These are phyloP conservation scores for Phyllotreta cruciferae DNA, from an alignment of 2,888 invertebrate species.

Conservation along the genomic window DNA sequence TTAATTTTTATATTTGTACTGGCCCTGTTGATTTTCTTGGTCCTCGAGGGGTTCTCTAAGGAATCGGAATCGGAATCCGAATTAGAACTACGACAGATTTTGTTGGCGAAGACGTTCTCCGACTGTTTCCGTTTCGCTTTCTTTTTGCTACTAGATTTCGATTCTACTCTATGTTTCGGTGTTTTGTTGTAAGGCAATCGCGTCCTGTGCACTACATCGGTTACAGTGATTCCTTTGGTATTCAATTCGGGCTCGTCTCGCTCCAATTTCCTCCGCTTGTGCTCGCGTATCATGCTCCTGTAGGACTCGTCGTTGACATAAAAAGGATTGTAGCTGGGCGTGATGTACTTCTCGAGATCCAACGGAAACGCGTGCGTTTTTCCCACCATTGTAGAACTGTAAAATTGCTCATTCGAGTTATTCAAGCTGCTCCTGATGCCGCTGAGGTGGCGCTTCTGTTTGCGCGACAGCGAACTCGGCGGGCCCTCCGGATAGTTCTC, in stretches of 20 bases:
- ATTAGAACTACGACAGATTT: constrained; percentile 49
- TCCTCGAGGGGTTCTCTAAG: constrained; percentile 8
- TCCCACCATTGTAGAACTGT: constrained; percentile 61
- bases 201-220: constrained; percentile 69
- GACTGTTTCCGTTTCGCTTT: constrained; percentile 46
- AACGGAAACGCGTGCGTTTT: constrained; percentile 47
- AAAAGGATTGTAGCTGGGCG: constrained; percentile 58
- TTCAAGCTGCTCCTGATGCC: constrained; percentile 56
- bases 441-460: constrained; percentile 66
- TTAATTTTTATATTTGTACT: constrained; percentile 39
- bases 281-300: constrained; percentile 72
- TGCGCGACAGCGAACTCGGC: constrained; percentile 65
- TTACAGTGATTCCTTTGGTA: constrained; percentile 75
- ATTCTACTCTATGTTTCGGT: constrained; percentile 47
- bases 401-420: constrained; percentile 56
- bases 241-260: constrained; percentile 80
- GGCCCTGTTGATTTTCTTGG: constrained; percentile 34
- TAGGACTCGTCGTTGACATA: constrained; percentile 71
- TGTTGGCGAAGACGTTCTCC: constrained; percentile 40
- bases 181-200: constrained; percentile 58
- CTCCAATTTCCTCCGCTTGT: constrained; percentile 74
- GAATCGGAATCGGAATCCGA: constrained; percentile 54
- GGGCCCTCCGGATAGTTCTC: constrained; percentile 79
- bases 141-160: constrained; percentile 47
- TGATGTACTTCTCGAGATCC: constrained; percentile 58